Evolutionary conservation across 2,888 invertebrate species (phyloP).

Genomic region (Drosophila kambysellisi): DNA sequence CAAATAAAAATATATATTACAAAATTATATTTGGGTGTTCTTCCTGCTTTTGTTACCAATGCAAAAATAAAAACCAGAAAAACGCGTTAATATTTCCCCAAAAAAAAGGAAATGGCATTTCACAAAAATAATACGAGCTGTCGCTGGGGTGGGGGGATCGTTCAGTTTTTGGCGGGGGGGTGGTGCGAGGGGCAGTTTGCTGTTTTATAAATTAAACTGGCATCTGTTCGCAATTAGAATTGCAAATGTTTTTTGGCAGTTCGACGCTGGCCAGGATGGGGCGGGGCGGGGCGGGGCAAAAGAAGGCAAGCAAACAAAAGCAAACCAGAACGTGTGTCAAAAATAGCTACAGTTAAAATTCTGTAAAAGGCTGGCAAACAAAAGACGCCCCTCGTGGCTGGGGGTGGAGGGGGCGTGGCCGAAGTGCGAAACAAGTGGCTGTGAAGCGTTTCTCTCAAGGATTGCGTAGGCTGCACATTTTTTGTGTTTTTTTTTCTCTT

Average conservation of each 20-base stretch:
- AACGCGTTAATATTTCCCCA: slow-evolving; percentile 61
- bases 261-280: background rate
- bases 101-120: slow-evolving; percentile 43
- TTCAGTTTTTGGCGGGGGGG: background rate
- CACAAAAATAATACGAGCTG: slow-evolving; percentile 30
- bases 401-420: slow-evolving; percentile 26
- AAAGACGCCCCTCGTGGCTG: background rate
- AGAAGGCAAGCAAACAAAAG: background rate
- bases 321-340: slow-evolving; percentile 36
- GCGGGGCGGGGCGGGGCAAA: background rate
- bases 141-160: background rate
- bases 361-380: background rate
- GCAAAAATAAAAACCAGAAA: slow-evolving; percentile 66
- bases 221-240: slow-evolving; percentile 71
- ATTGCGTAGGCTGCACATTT: slow-evolving; percentile 51
- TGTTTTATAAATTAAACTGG: slow-evolving; percentile 58
- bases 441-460: slow-evolving; percentile 15
- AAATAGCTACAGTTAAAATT: slow-evolving; percentile 63
- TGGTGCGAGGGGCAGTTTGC: background rate
- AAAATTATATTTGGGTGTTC: slow-evolving; percentile 34
- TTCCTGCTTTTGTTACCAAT: slow-evolving; percentile 61
- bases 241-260: slow-evolving; percentile 60
- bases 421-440: slow-evolving; percentile 67
- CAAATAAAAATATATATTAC: background rate
- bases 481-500: background rate